Evolutionary conservation across 1,140 invertebrate genomes (phyloP).

Genomic region (Latrodectus geometricus): DNA sequence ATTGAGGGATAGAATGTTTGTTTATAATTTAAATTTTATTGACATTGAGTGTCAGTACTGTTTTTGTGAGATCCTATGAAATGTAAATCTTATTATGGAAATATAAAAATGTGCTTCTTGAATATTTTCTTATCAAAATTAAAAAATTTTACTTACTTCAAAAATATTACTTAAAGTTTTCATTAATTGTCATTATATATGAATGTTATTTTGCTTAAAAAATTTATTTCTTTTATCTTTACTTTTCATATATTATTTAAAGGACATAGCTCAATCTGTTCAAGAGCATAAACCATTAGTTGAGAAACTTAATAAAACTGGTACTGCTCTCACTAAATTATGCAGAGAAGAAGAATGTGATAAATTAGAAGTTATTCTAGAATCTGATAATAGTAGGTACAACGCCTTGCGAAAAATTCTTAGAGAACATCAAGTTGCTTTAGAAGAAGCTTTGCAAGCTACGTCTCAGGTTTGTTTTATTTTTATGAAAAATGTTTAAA

Average conservation of each 20-base stretch:
- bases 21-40: no score
- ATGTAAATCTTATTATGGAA: no score
- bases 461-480: slow-evolving; percentile 66
- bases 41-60: no score
- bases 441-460: slow-evolving; percentile 89
- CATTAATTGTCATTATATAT: no score
- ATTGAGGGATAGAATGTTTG: no score
- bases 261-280: slow-evolving; percentile 86
- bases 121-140: no score
- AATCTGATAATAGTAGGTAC: slow-evolving; percentile 89
- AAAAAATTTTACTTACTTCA: no score
- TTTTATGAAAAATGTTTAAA: not conserved
- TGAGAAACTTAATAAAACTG: slow-evolving; percentile 95
- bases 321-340: slow-evolving; percentile 85
- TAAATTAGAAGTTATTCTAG: slow-evolving; percentile 89
- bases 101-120: no score
- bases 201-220: not conserved
- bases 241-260: not conserved
- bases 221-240: not conserved
- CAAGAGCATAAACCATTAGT: slow-evolving; percentile 93
- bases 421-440: slow-evolving; percentile 85
- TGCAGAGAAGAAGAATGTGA: slow-evolving; percentile 88
- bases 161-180: no score
- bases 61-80: no score
- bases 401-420: slow-evolving; percentile 84